Evolutionary conservation across 2,797 vertebrate species (phyloP).

Genomic region (Fratercula arctica): DNA sequence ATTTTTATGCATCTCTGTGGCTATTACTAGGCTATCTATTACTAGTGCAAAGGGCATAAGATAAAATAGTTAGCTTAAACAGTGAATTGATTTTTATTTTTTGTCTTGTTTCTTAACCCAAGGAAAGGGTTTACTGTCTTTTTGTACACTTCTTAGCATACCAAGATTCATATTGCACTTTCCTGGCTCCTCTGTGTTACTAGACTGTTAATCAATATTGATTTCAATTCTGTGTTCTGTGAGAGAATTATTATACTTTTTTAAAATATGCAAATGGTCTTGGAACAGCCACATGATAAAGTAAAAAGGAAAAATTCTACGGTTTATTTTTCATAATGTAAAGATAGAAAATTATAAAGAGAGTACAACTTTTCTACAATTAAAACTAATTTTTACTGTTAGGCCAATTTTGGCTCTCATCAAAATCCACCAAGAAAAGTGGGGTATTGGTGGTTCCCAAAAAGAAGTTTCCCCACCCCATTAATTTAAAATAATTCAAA

Average conservation of each 20-base stretch:
- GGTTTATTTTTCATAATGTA: not conserved
- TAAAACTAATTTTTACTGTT: not conserved
- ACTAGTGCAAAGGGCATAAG: not conserved
- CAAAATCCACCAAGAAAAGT: not conserved
- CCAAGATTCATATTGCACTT: not conserved
- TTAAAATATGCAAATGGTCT: not conserved
- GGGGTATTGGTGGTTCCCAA: fast-evolving
- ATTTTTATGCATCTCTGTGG: not conserved
- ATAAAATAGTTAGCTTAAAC: not conserved
- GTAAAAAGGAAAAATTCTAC: not conserved
- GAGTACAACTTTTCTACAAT: not conserved
- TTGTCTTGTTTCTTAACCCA: not conserved
- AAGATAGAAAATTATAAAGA: not conserved
- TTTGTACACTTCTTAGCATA: not conserved
- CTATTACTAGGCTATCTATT: not conserved
- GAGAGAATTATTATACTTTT: not conserved
- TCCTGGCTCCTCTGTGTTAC: not conserved
- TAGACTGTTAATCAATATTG: not conserved
- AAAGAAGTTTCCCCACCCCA: not conserved
- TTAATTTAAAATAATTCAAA: not conserved
- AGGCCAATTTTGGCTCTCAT: not conserved
- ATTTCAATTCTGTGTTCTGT: not conserved
- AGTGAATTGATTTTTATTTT: not conserved
- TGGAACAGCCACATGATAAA: not conserved
- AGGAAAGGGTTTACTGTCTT: not conserved